Evolutionary conservation across 2,888 invertebrate species (phyloP).

Genomic region (Ormyrus labotus): DNA sequence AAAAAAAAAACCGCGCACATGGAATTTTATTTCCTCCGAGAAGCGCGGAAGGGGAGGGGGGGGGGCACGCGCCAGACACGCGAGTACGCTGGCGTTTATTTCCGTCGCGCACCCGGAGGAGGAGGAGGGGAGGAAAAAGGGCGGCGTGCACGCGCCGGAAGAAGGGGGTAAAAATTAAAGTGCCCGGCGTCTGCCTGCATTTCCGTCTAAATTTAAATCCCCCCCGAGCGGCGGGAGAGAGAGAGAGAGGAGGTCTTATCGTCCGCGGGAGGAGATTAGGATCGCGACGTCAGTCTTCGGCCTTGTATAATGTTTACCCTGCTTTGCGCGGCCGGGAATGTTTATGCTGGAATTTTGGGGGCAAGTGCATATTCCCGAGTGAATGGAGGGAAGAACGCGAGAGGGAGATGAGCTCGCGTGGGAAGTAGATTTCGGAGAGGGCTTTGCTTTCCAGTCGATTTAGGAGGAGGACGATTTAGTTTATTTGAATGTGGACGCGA

Average conservation of each 20-base stretch:
- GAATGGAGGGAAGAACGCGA: background rate
- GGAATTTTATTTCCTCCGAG: conserved; percentile 40
- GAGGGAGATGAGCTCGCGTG: background rate
- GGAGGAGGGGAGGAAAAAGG: conserved; percentile 18
- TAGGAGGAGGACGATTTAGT: too few relatives aligned
- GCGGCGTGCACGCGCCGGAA: conserved; percentile 38
- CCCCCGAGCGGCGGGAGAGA: background rate
- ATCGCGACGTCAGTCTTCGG: conserved; percentile 12
- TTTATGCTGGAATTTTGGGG: background rate
- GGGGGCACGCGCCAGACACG: conserved; percentile 46
- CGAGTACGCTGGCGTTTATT: conserved; percentile 29
- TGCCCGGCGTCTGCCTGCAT: conserved; percentile 36
- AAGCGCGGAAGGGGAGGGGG: background rate
- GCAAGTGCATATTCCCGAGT: background rate
- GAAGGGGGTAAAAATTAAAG: conserved; percentile 56
- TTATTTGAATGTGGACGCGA: too few relatives aligned
- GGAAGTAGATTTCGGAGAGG: background rate
- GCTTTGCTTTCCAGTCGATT: too few relatives aligned
- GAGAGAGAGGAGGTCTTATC: background rate
- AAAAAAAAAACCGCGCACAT: background rate
- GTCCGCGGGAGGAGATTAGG: conserved; percentile 10
- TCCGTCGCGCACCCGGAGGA: conserved; percentile 2
- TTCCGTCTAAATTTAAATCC: conserved; percentile 48
- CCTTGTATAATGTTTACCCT: conserved; percentile 26
- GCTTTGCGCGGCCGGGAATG: background rate